Base-by-base conservation (phyloP, 1,140 invertebrate species). In the Piezodorus guildinii region DNA sequence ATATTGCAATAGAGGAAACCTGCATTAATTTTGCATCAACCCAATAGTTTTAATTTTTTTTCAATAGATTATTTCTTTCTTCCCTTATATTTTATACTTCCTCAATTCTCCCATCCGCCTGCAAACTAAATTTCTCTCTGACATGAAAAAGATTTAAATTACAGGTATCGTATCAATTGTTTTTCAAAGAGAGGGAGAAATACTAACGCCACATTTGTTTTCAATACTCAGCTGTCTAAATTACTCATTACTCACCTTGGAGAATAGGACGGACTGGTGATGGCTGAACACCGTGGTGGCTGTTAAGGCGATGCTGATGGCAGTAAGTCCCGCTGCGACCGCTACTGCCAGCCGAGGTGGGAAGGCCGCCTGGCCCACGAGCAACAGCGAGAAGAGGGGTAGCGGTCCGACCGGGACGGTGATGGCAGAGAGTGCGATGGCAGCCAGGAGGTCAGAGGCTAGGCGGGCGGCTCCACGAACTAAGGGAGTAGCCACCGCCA, bases 361-460 rank as follows among this genome's bases (percentile, higher is more conserved):
- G 16, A 64, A 19, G 2, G 54, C 54, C n/a, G 62, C 49, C 16
- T 62, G 62, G 3, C 12, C 19, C 4, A 46, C 45, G 6, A 62
- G 16, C 21, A 62, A 23, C 25, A 62, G 62, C 21, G 62, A 46
- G 46, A 52, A 52, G 10, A 62, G 23, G 10, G 49, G 21, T 25
- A 62, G 49, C 2, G 43, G 34, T 16, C 27, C 62, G 3, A 27
- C 27, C 3, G 62, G 46, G 10, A 16, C 14, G 34, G 27, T 46
- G 10, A 46, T n/a, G 2, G 58, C 58, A 2, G 19, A 27, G 12
- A 61, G 62, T 12, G 21, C 39, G 17, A 62, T 45, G n/a, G 49
- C 62, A 3, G 17, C 27, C 2, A 43, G 25, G 12, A 17, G 23
- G 17, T 27, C n/a, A 3, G 15, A 15, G n/a, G 27, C 19, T 3